Evolutionary conservation across 1,140 invertebrate genomes (phyloP).

Genomic region (Steinernema feltiae): DNA sequence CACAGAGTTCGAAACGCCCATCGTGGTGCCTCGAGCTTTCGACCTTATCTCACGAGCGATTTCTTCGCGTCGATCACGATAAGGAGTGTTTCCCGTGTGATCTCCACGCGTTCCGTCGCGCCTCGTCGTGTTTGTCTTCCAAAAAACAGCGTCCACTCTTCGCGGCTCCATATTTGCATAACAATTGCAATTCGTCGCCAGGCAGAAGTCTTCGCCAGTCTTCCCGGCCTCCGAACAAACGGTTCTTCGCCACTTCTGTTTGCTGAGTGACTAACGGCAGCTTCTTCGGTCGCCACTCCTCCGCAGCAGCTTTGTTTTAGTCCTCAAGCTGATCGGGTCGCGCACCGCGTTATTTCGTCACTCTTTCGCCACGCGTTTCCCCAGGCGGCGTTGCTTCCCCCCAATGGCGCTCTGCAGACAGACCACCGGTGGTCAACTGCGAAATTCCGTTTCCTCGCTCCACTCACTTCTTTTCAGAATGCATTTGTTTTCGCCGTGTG

Average conservation of each 20-base stretch:
- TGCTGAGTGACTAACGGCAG: background rate
- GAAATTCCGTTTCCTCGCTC: background rate
- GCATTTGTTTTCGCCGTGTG: background rate
- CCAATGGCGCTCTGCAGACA: too few species aligned
- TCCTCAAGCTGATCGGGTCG: background rate
- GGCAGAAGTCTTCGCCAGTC: background rate
- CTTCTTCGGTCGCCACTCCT: background rate
- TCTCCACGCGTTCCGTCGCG: background rate
- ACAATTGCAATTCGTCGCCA: background rate
- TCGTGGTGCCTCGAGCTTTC: background rate
- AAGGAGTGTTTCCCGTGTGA: too few species aligned
- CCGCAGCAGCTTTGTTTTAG: background rate
- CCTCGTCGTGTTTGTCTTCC: background rate
- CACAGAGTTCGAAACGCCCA: too few species aligned
- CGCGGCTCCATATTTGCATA: background rate
- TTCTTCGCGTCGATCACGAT: too few species aligned
- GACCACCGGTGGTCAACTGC: too few species aligned
- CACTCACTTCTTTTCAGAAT: background rate
- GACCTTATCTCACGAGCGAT: background rate
- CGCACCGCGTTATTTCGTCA: background rate
- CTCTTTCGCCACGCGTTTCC: background rate
- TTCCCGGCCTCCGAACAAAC: too few species aligned
- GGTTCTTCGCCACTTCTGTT: background rate
- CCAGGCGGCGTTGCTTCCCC: background rate
- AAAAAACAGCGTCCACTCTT: background rate